phyloP scores from a whole-genome alignment of 2,888 invertebrate genomes.

The Drosophila kuntzei region DNA sequence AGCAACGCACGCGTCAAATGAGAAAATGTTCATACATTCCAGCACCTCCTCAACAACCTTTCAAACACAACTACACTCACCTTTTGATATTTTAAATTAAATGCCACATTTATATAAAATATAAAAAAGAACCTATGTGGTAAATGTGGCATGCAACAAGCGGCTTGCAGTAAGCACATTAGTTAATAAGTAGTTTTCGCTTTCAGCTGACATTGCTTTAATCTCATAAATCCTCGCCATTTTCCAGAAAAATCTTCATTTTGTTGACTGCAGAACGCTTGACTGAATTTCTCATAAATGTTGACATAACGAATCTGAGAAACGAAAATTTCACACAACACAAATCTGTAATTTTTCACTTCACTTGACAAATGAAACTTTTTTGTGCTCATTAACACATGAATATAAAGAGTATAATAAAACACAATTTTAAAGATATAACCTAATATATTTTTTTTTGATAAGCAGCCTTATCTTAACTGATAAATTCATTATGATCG shows the following conservation, averaged over 20 bases:
- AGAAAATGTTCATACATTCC: conserved; percentile 63
- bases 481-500: not conserved
- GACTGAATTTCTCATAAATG: not conserved
- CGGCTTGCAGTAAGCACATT: conserved; percentile 15
- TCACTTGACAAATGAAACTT: conserved; percentile 1
- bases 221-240: conserved; percentile 1
- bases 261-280: not conserved
- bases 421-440: not conserved
- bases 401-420: not conserved
- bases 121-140: conserved; percentile 9
- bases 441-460: not conserved
- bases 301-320: not conserved
- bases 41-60: conserved; percentile 55
- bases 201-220: not conserved
- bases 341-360: not conserved
- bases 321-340: conserved; percentile 1
- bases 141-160: conserved; percentile 21
- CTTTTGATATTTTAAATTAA: conserved; percentile 54
- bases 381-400: not conserved
- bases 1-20: conserved; percentile 64
- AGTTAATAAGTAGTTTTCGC: conserved; percentile 17
- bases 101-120: conserved; percentile 34
- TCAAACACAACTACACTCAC: conserved; percentile 39
- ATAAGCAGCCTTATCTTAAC: not conserved
- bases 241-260: conserved; percentile 3